phyloP scores from a whole-genome alignment of 2,113 vertebrate species.

The Crocuta crocuta region DNA sequence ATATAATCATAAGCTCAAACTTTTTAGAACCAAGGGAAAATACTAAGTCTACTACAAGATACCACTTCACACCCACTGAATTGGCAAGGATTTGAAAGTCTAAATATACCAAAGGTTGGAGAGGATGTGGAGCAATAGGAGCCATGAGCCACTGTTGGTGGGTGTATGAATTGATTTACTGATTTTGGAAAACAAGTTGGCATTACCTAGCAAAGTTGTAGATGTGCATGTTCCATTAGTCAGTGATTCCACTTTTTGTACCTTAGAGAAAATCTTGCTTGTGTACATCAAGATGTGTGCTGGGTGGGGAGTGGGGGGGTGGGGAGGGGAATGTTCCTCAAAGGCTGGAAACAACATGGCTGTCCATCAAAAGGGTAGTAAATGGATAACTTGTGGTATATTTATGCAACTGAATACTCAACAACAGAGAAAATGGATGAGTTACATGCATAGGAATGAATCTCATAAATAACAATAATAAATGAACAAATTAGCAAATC shows the following conservation, averaged over 20 bases:
- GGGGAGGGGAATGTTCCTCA: not conserved
- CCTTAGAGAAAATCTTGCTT: not conserved
- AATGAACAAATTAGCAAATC: constrained; percentile 46
- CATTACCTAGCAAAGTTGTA: not conserved
- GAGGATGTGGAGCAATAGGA: not conserved
- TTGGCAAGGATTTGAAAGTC: constrained; percentile 33
- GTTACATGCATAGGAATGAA: not conserved
- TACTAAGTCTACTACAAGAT: not conserved
- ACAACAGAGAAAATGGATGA: constrained; percentile 26
- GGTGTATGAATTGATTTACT: not conserved
- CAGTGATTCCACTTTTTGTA: not conserved
- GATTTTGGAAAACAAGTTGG: not conserved
- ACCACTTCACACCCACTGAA: not conserved
- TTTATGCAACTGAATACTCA: constrained; percentile 34
- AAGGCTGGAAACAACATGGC: not conserved
- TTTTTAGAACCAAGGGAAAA: constrained; percentile 39
- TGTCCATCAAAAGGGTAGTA: constrained; percentile 25
- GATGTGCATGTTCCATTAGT: not conserved
- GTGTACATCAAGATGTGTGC: not conserved
- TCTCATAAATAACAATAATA: constrained; percentile 20
- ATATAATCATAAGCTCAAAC: not conserved
- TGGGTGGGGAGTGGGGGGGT: too few species aligned
- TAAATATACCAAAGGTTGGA: constrained; percentile 33
- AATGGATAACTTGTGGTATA: not conserved
- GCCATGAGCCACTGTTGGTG: not conserved